Conservation (phyloP, 1,140 invertebrate species). For the Drosophila watanabei region DNA sequence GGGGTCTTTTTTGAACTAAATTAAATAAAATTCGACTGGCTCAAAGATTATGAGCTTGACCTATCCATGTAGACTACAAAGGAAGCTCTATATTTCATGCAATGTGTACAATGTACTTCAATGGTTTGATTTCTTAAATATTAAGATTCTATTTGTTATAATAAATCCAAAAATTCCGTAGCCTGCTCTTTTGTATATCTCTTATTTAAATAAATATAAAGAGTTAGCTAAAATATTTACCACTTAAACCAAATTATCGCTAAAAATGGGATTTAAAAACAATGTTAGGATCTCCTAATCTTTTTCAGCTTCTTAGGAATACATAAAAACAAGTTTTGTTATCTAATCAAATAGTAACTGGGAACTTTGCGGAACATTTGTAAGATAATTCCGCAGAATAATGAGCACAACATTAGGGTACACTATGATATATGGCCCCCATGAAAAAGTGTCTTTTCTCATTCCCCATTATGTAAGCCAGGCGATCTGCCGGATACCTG, state of each 20-base stretch:
- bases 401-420: background rate
- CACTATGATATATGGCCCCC: slow-evolving; percentile 7
- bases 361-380: slow-evolving; percentile 8
- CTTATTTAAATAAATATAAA: background rate
- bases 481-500: slow-evolving; percentile 19
- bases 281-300: slow-evolving; percentile 1
- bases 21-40: background rate
- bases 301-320: background rate
- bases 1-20: background rate
- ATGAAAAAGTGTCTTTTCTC: slow-evolving; percentile 7
- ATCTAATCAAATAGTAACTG: slow-evolving; percentile 41
- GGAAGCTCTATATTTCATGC: background rate
- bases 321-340: slow-evolving; percentile 14
- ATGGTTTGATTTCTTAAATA: too few species aligned
- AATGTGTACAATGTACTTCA: too few species aligned
- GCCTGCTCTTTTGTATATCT: background rate
- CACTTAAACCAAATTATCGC: background rate
- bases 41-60: background rate
- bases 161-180: background rate
- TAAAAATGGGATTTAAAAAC: background rate
- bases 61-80: background rate
- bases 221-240: background rate
- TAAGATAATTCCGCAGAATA: slow-evolving; percentile 28
- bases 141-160: too few species aligned
- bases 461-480: slow-evolving; percentile 22